These are phyloP conservation scores for Microcebus griseorufus DNA, from an alignment of 2,113 vertebrate genomes.

Conservation along the genomic window DNA sequence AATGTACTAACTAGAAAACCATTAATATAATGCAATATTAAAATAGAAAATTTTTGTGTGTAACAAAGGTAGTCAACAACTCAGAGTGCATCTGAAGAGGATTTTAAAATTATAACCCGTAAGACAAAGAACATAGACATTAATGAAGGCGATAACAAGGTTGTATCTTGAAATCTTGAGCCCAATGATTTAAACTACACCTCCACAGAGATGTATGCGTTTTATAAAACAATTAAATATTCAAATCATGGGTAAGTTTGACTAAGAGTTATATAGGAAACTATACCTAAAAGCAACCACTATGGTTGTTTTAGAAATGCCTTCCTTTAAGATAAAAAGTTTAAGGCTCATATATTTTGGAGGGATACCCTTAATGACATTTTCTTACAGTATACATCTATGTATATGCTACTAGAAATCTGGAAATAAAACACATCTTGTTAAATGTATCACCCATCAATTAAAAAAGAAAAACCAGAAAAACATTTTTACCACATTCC, in stretches of 20 bases:
- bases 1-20: slow-evolving; percentile 62
- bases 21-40: slow-evolving; percentile 69
- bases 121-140: slow-evolving; percentile 52
- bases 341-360: slow-evolving; percentile 61
- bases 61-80: slow-evolving; percentile 72
- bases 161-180: slow-evolving; percentile 40
- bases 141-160: slow-evolving; percentile 38
- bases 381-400: slow-evolving; percentile 66
- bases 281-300: slow-evolving; percentile 45
- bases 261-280: slow-evolving; percentile 30
- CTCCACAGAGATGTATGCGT: slow-evolving; percentile 12
- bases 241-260: slow-evolving; percentile 33
- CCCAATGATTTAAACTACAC: background rate
- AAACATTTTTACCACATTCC: slow-evolving; percentile 51
- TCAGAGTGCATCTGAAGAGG: slow-evolving; percentile 55
- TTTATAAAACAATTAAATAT: slow-evolving; percentile 48
- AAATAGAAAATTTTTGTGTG: slow-evolving; percentile 75
- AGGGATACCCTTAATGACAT: slow-evolving; percentile 64
- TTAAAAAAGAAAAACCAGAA: slow-evolving; percentile 5
- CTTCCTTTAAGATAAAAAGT: slow-evolving; percentile 48
- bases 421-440: slow-evolving; percentile 35
- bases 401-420: slow-evolving; percentile 52
- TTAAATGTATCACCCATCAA: slow-evolving; percentile 33
- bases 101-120: slow-evolving; percentile 65
- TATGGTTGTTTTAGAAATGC: slow-evolving; percentile 50